These are phyloP conservation scores for Scaeva pyrastri DNA, from an alignment of 2,888 invertebrate species.

Conservation along the genomic window DNA sequence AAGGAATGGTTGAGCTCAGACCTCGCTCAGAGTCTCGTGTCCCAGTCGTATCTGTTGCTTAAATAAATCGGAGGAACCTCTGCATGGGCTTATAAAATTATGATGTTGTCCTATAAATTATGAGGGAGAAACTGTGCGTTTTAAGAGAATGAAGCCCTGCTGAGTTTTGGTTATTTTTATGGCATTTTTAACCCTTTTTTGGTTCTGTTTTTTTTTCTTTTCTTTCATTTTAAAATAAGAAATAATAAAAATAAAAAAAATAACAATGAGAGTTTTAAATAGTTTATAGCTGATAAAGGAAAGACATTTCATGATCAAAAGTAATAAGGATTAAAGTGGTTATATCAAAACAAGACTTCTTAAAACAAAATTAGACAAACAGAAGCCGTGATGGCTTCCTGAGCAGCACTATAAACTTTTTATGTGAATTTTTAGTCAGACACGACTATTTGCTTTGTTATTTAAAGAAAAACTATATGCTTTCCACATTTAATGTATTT, in stretches of 20 bases:
- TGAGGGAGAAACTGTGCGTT: slow-evolving; percentile 28
- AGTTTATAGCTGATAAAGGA: slow-evolving; percentile 8
- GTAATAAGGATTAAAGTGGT: slow-evolving; percentile 31
- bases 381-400: slow-evolving; percentile 68
- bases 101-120: slow-evolving; percentile 39
- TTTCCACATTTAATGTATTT: no score
- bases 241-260: neutral
- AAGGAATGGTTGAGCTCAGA: slow-evolving; percentile 17
- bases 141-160: slow-evolving; percentile 26
- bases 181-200: slow-evolving; percentile 52
- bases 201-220: neutral
- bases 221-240: neutral
- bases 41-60: neutral
- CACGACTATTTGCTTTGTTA: neutral
- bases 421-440: slow-evolving; percentile 37
- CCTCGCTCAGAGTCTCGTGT: neutral
- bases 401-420: slow-evolving; percentile 58
- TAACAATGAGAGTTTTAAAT: slow-evolving; percentile 10
- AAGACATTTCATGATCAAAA: slow-evolving; percentile 33
- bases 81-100: slow-evolving; percentile 15
- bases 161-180: slow-evolving; percentile 35
- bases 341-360: slow-evolving; percentile 43
- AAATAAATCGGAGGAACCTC: neutral
- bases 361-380: slow-evolving; percentile 45
- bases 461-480: neutral